Evolutionary conservation across 2,888 invertebrate species (phyloP).

Genomic region (Acrobasis consociella): DNA sequence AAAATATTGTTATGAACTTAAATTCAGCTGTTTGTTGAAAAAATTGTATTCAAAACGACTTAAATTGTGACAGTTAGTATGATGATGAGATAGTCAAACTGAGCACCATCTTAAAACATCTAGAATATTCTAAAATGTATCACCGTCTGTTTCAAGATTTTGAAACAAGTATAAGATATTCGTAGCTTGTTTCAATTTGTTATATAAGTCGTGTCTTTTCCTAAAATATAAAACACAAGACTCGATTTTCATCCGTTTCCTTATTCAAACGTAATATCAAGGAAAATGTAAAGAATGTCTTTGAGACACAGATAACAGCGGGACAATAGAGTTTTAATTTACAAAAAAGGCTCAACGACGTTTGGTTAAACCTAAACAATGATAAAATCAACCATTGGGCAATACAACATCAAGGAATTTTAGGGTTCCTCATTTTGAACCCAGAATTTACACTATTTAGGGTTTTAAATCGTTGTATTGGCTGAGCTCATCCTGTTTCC

Average conservation of each 20-base stretch:
- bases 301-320: constrained; percentile 30
- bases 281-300: constrained; percentile 29
- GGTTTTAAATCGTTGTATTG: constrained; percentile 70
- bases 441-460: constrained; percentile 42
- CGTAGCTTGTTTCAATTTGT: background rate
- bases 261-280: constrained; percentile 1
- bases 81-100: too few species aligned
- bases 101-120: too few species aligned
- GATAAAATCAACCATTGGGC: constrained; percentile 26
- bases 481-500: constrained; percentile 65
- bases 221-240: background rate
- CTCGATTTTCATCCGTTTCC: background rate
- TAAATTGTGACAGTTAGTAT: too few species aligned
- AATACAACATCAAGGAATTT: background rate
- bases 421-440: constrained; percentile 16
- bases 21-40: too few species aligned
- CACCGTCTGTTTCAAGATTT: too few species aligned
- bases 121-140: too few species aligned
- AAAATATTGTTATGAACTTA: too few species aligned
- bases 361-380: constrained; percentile 29
- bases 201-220: background rate
- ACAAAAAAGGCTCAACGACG: constrained; percentile 9
- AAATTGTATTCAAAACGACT: too few species aligned
- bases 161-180: too few species aligned
- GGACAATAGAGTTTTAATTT: constrained; percentile 15